phyloP scores from a whole-genome alignment of 2,113 vertebrate species.

The Bolborhynchus lineola region DNA sequence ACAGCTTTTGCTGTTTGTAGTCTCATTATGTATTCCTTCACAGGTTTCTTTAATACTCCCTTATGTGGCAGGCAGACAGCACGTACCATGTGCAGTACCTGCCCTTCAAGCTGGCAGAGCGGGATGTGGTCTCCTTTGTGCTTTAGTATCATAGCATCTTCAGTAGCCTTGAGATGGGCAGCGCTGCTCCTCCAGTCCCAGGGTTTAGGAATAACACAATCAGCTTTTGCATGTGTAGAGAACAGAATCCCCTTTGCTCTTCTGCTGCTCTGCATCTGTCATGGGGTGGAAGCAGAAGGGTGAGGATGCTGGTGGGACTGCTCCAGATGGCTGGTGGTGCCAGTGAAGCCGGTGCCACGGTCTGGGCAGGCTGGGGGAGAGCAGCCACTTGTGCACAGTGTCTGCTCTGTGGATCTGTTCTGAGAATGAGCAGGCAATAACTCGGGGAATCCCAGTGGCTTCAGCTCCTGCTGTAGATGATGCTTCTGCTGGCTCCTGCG shows the following conservation, averaged over 20 bases:
- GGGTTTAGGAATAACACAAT: background rate
- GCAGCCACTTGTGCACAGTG: background rate
- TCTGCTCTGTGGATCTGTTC: background rate
- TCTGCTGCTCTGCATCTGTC: background rate
- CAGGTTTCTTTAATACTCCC: background rate
- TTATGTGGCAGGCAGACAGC: background rate
- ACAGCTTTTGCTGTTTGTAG: background rate
- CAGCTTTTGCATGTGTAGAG: background rate
- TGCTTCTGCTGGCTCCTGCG: background rate
- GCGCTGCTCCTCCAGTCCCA: fast-evolving
- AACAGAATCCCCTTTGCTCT: background rate
- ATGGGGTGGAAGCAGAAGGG: fast-evolving
- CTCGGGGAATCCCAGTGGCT: background rate
- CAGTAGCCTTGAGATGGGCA: background rate
- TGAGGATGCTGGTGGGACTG: fast-evolving
- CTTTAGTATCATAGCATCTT: background rate
- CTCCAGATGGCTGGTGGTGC: background rate
- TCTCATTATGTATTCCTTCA: background rate
- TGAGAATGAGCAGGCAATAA: background rate
- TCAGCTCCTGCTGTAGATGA: background rate
- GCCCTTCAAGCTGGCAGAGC: background rate
- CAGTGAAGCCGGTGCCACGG: fast-evolving
- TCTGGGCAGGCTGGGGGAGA: background rate
- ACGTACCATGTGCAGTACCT: fast-evolving
- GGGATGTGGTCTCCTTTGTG: background rate